Base-by-base conservation (phyloP, 2,888 invertebrate species). In the Fragum sueziense region DNA sequence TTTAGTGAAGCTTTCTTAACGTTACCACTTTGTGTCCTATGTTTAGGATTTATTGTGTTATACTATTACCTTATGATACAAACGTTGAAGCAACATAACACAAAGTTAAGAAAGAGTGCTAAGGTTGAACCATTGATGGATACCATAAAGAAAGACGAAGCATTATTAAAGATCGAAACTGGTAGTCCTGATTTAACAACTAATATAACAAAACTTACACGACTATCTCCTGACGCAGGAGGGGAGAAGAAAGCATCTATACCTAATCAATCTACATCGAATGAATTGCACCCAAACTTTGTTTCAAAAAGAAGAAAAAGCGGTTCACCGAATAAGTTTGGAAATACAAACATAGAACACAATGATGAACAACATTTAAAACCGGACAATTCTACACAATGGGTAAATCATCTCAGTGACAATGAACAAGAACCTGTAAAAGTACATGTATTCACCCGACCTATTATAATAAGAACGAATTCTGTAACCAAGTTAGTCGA, bases 1-100 rank as follows among this genome's bases (percentile, higher is more conserved):
- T 81, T 68, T 33, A 70, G 77, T 17, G 82, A 82, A 69, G 70
- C 61, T 2, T 37, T 71, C 31, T 61, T 81, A 0, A 77, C 76
- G 3, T 79, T 87, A 25, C 87, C 87, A 2, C n/a, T 84, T 14
- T 85, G 87, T 17, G 29, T 85, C 17, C 52, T 78, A 9, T 80
- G 81, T 59, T 71, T 87, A 67, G 31, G 75, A 20, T 22, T 81
- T 1, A 82, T 87, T 11, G 29, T 82, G 11, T 34, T 77, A 22
- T 82, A 84, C 70, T 87, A 87, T 71, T 70, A 54, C 11, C 62
- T 76, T 2, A 87, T 87, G 68, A 73, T 87, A 29, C 80, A 71
- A 72, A 79, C 81, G 11, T 67, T 87, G 20, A 61, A 69, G 20
- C 70, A 85, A 22, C 87, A 87, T 41, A 80, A 74, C 11, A 68